Evolutionary conservation across 2,888 invertebrate species (phyloP), one percentile per base, ranked within the genome.

Genomic region (Pycnomerus fuliginosus): DNA sequence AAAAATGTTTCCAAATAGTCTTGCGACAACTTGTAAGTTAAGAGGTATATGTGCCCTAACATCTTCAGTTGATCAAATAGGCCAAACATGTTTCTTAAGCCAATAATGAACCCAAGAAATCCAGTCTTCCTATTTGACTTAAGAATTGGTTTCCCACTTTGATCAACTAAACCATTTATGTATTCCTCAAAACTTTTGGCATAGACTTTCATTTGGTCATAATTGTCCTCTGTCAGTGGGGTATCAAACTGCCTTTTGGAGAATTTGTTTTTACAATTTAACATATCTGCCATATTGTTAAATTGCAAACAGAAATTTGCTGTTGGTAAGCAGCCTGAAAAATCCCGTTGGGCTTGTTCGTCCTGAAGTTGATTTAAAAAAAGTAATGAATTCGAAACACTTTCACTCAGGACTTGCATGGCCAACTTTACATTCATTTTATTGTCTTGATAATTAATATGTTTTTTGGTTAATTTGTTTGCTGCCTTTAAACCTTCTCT

Each of bases 51-150:
- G 7, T 31, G 2, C 12, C 35, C 32, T 3, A 30, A n/a, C 3
- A 5, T 5, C 29, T 44, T 25, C 16, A 17, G n/a, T 16, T 31
- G 13, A 3, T 14, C 3, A 22, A 8, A 30, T 29, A 34, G 10
- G n/a, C 10, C 11, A 41, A 24, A 41, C 12, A 44, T 11, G 13
- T 40, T 30, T 41, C 5, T 22, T 16, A 54, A 27, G 12, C 40
- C 31, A 29, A 52, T 37, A 11, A 52, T 48, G 1, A 56, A 35
- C 1, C 58, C 54, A 2, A 53, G 4, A 45, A 52, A 55, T 10
- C 52, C 52, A 15, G 54, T 53, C 38, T 48, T 54, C 36, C 38
- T 42, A 20, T 20, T n/a, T 1, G 16, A 31, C 2, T 44, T 2
- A 5, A 50, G 12, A n/a, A n/a, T n/a, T n/a, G n/a, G n/a, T n/a